Percentiles rank a stretch among this genome's conserved stretches.
phyloP scores from a whole-genome alignment of 2,797 vertebrate species.

The Sebastes minor region DNA sequence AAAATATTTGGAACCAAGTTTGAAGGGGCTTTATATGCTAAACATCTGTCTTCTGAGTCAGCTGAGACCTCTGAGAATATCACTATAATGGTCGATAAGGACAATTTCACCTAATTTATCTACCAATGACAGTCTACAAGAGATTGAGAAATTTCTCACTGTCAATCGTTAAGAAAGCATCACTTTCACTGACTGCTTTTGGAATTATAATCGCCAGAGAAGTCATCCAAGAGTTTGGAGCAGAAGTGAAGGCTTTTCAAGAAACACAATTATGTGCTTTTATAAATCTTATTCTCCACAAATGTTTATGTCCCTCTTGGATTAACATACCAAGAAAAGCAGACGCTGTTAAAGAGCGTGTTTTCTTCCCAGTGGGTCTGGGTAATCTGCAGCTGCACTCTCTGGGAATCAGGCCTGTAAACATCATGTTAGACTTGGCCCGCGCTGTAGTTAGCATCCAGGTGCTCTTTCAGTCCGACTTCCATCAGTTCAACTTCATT shows the following conservation, averaged over 20 bases:
- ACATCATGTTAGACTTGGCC: conserved; percentile 53
- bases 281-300: conserved; percentile 52
- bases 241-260: conserved; percentile 25
- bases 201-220: conserved; percentile 47
- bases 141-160: background rate
- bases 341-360: conserved; percentile 23
- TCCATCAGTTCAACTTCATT: conserved; percentile 44
- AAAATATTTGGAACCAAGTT: background rate
- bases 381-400: conserved; percentile 60
- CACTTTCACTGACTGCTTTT: conserved; percentile 36
- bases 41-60: background rate
- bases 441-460: conserved; percentile 35
- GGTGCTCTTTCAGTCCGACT: conserved; percentile 42
- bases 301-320: conserved; percentile 31
- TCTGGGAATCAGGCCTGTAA: conserved; percentile 59
- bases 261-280: conserved; percentile 39
- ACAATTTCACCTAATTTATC: background rate
- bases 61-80: background rate
- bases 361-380: conserved; percentile 44
- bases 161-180: conserved; percentile 35
- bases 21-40: background rate
- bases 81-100: background rate
- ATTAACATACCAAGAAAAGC: conserved; percentile 45
- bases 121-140: background rate
- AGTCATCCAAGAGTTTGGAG: conserved; percentile 30